A percentile compares a stretch with the other conserved stretches of the same genome.
Evolutionary conservation across 1,140 invertebrate species (phyloP).

Genomic region (Oncopodura yosiiana): DNA sequence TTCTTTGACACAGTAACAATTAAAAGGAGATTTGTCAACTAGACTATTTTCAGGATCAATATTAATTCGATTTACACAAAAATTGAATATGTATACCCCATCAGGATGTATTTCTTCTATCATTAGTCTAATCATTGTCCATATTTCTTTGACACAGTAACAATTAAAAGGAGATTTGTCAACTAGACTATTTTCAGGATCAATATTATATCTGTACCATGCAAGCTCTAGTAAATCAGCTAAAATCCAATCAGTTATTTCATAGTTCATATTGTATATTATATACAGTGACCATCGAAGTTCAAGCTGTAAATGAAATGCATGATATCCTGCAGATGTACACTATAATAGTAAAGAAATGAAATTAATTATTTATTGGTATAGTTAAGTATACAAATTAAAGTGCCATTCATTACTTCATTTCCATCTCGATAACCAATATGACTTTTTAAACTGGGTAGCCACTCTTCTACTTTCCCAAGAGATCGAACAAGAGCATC

Average conservation of each 20-base stretch:
- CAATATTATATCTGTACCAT: conserved; percentile 24
- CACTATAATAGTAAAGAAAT: conserved; percentile 30
- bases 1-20: conserved; percentile 31
- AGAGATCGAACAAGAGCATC: conserved; percentile 6
- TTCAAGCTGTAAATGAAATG: conserved; percentile 37
- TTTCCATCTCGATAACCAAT: conserved; percentile 16
- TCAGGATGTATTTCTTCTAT: conserved; percentile 11
- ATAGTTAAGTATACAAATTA: background rate
- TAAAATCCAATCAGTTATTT: conserved; percentile 13
- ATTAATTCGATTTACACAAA: too few species aligned
- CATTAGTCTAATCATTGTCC: conserved; percentile 32
- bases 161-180: conserved; percentile 31
- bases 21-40: conserved; percentile 26
- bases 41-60: conserved; percentile 23
- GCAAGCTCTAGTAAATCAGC: conserved; percentile 10
- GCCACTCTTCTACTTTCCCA: background rate
- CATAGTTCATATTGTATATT: conserved; percentile 19
- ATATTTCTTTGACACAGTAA: conserved; percentile 29
- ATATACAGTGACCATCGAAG: conserved; percentile 36
- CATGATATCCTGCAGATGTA: conserved; percentile 32
- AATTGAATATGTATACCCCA: background rate
- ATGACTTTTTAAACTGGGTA: background rate
- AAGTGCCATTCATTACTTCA: background rate
- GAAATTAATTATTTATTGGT: background rate
- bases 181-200: conserved; percentile 18